Conservation (phyloP, 2,113 vertebrate species). For the Mola mola region DNA sequence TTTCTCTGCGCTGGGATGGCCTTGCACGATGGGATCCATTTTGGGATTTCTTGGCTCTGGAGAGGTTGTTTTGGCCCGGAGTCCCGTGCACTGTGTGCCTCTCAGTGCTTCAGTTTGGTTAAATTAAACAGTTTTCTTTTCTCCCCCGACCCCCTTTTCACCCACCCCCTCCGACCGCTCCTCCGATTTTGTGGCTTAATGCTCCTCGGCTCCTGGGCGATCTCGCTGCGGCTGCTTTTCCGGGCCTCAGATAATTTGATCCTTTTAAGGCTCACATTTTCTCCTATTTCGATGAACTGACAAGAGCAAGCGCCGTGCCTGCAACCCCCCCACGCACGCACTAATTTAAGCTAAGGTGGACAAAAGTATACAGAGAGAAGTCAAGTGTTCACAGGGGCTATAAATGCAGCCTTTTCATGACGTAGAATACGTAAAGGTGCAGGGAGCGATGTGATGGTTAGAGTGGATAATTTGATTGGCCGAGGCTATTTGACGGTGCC, state of each 20-base stretch:
- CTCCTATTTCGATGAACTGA: slow-evolving; percentile 61
- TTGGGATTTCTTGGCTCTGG: slow-evolving; percentile 70
- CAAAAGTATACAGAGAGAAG: slow-evolving; percentile 48
- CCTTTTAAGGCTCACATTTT: slow-evolving; percentile 68
- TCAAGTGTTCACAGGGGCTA: slow-evolving; percentile 66
- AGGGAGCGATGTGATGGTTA: slow-evolving; percentile 36
- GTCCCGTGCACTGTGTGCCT: slow-evolving; percentile 56
- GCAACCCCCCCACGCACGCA: neutral
- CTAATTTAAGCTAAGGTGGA: slow-evolving; percentile 45
- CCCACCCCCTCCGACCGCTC: slow-evolving; percentile 41
- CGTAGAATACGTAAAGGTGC: slow-evolving; percentile 49
- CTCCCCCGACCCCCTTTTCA: slow-evolving; percentile 45
- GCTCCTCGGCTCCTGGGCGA: slow-evolving; percentile 51
- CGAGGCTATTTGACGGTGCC: slow-evolving; percentile 63
- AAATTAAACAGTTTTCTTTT: slow-evolving; percentile 83
- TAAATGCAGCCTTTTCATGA: slow-evolving; percentile 63
- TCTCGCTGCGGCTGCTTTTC: slow-evolving; percentile 33
- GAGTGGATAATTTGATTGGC: slow-evolving; percentile 76
- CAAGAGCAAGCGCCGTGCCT: slow-evolving; percentile 38
- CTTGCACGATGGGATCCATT: slow-evolving; percentile 64
- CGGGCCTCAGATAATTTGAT: slow-evolving; percentile 62
- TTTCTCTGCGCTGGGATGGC: slow-evolving; percentile 49
- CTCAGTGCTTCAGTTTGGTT: slow-evolving; percentile 75
- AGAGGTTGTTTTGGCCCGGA: slow-evolving; percentile 68
- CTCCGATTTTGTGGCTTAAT: slow-evolving; percentile 70